These are phyloP conservation scores for Rhyzopertha dominica DNA, from an alignment of 1,140 invertebrate genomes.

Conservation along the genomic window DNA sequence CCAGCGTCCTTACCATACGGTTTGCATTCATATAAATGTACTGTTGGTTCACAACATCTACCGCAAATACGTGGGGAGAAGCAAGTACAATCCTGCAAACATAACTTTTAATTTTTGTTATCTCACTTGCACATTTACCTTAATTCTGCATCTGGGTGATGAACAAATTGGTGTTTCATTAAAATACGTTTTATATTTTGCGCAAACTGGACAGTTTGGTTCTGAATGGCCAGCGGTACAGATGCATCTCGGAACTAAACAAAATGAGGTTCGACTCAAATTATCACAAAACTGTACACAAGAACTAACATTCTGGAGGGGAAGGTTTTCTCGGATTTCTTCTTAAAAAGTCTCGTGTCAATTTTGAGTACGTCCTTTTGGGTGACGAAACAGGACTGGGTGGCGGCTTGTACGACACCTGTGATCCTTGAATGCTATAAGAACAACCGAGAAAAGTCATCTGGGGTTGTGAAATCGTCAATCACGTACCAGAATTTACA, in stretches of 20 bases:
- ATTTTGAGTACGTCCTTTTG: constrained; percentile 12
- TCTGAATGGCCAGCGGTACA: constrained; percentile 17
- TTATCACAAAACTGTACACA: constrained; percentile 9
- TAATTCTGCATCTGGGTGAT: too few species aligned
- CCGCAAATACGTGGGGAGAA: too few species aligned
- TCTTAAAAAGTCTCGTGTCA: background rate
- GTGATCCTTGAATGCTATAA: background rate
- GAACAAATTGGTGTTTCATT: too few species aligned
- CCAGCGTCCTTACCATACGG: too few species aligned
- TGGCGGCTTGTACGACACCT: constrained; percentile 9
- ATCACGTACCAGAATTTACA: constrained; percentile 2
- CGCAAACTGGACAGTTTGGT: constrained; percentile 30
- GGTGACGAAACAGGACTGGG: constrained; percentile 6
- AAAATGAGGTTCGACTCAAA: background rate
- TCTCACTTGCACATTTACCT: too few species aligned
- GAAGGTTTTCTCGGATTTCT: too few species aligned
- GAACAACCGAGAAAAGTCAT: constrained; percentile 2
- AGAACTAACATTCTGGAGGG: background rate
- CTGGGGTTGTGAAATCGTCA: background rate
- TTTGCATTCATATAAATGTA: too few species aligned
- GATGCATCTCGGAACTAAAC: constrained; percentile 16
- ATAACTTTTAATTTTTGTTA: too few species aligned
- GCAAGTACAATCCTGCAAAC: too few species aligned
- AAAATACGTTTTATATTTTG: constrained; percentile 37
- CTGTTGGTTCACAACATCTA: too few species aligned